Percentiles rank a stretch among this genome's conserved stretches.
phyloP scores from a whole-genome alignment of 1,140 invertebrate species.

The Aphidius gifuensis region DNA sequence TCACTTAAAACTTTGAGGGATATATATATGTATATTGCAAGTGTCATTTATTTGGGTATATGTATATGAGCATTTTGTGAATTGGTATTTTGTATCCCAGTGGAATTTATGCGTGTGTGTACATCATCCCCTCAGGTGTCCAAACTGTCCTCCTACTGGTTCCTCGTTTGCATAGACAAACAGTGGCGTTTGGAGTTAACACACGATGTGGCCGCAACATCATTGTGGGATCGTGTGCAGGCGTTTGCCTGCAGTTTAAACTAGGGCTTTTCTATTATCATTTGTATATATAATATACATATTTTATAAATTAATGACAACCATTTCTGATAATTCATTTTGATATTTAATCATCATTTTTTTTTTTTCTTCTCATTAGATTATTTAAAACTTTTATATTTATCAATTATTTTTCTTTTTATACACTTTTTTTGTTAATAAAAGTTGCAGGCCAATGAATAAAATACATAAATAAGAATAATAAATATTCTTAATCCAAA shows the following conservation, averaged over 20 bases:
- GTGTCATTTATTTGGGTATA: not conserved
- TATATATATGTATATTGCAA: not conserved
- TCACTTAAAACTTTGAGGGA: not conserved
- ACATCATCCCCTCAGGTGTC: conserved; percentile 8
- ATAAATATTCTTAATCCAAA: not conserved
- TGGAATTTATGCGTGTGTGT: conserved; percentile 10
- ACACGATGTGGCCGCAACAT: conserved; percentile 26
- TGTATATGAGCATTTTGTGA: conserved; percentile 12
- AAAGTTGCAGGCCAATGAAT: not conserved
- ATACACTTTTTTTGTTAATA: too few relatives aligned
- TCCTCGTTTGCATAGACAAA: conserved; percentile 46
- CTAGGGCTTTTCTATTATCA: conserved; percentile 3
- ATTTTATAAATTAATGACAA: conserved; percentile 4
- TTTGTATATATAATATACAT: conserved; percentile 2
- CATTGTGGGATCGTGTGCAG: conserved; percentile 8
- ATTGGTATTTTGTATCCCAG: conserved; percentile 6
- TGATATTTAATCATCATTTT: not conserved
- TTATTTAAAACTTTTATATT: too few relatives aligned
- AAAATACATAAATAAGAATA: not conserved
- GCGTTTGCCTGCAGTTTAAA: conserved; percentile 3
- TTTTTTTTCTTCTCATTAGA: too few relatives aligned
- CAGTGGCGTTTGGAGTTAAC: conserved; percentile 34
- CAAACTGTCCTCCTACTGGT: conserved; percentile 13
- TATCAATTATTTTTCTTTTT: too few relatives aligned
- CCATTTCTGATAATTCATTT: conserved; percentile 7